Conservation (phyloP, 2,797 vertebrate species). For the Sarcophilus harrisii region DNA sequence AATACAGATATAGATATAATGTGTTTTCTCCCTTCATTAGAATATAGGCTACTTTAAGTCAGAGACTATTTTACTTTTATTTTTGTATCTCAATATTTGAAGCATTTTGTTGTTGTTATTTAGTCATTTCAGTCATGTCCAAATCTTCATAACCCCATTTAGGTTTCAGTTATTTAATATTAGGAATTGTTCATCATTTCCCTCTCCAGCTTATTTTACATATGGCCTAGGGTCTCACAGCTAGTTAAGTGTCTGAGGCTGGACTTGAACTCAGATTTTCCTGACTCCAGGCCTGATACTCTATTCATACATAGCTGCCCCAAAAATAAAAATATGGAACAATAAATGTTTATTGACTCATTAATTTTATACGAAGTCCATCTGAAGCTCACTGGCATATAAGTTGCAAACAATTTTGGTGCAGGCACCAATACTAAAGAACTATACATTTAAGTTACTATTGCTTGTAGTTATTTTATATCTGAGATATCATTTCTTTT, state of each 20-base stretch:
- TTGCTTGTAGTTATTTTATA: background rate
- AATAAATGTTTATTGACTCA: background rate
- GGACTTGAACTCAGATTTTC: background rate
- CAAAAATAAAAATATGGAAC: background rate
- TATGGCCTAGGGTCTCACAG: background rate
- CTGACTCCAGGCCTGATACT: background rate
- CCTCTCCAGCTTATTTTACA: background rate
- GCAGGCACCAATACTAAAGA: background rate
- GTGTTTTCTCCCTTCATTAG: too few species aligned
- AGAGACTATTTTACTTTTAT: background rate
- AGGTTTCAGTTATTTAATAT: too few species aligned
- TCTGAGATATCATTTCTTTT: background rate
- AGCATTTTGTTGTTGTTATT: background rate
- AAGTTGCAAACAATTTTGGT: background rate
- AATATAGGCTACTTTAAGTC: too few species aligned
- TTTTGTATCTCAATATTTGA: background rate
- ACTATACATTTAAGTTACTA: background rate
- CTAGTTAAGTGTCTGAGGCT: background rate
- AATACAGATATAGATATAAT: too few species aligned
- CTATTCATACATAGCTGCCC: background rate
- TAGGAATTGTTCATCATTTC: background rate
- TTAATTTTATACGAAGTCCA: background rate
- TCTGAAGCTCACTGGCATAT: background rate
- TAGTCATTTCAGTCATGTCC: background rate
- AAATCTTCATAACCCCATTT: background rate